These are phyloP conservation scores for Callithrix jacchus DNA, from an alignment of 2,113 vertebrate species.

Conservation along the genomic window DNA sequence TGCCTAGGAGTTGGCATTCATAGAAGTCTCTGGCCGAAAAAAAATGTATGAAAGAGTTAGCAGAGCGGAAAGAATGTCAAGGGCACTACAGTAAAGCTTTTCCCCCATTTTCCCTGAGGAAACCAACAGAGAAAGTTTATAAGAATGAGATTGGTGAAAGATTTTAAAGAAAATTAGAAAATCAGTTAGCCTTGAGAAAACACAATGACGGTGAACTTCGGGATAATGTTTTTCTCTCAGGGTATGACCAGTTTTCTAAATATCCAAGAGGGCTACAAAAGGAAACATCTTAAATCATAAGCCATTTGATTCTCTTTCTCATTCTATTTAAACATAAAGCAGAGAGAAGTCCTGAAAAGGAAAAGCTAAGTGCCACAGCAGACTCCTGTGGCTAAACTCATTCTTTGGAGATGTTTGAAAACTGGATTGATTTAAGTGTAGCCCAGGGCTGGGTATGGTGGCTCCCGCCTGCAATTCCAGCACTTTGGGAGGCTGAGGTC, in stretches of 20 bases:
- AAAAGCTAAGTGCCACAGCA: neutral
- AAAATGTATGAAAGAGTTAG: neutral
- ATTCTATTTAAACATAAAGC: conserved; percentile 28
- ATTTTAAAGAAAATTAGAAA: neutral
- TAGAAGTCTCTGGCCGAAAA: neutral
- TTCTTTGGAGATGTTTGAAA: conserved; percentile 34
- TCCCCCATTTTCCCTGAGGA: neutral
- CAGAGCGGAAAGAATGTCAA: neutral
- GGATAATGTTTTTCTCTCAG: neutral
- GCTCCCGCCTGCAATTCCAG: no score
- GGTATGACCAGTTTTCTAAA: conserved; percentile 6
- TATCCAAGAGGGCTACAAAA: neutral
- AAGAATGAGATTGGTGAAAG: neutral
- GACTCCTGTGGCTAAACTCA: neutral
- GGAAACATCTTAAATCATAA: neutral
- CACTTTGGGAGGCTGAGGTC: no score
- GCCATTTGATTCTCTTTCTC: neutral
- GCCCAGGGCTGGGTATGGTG: neutral
- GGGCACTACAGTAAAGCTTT: neutral
- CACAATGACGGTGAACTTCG: neutral
- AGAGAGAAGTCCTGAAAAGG: neutral
- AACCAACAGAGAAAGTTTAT: neutral
- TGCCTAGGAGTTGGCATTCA: neutral
- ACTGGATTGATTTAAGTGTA: conserved; percentile 1
- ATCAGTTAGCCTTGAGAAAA: neutral